phyloP scores from a whole-genome alignment of 1,140 invertebrate genomes.

The Hesperophylax magnus region DNA sequence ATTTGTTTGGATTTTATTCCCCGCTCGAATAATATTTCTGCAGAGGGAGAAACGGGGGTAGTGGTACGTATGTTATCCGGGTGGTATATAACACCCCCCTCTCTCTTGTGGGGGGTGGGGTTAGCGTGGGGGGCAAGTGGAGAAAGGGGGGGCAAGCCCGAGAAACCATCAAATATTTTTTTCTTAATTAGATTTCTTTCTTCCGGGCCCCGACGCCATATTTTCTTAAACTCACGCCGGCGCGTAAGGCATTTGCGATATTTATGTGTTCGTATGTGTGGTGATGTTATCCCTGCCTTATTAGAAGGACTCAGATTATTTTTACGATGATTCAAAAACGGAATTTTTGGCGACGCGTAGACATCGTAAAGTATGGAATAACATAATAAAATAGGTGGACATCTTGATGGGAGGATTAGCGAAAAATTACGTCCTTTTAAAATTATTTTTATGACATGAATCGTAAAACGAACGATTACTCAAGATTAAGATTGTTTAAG shows the following conservation, averaged over 20 bases:
- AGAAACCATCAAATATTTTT: slow-evolving; percentile 58
- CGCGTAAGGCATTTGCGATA: neutral
- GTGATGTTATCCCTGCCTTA: neutral
- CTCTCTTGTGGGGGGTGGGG: neutral
- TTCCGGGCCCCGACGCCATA: slow-evolving; percentile 48
- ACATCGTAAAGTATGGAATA: no score
- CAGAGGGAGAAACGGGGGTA: neutral
- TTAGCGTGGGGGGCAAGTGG: neutral
- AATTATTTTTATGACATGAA: no score
- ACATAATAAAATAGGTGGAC: no score
- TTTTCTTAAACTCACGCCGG: slow-evolving; percentile 30
- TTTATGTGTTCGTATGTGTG: neutral
- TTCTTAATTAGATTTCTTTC: slow-evolving; percentile 59
- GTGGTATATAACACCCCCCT: neutral
- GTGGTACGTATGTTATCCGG: neutral
- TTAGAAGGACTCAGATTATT: neutral
- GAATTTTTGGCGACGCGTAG: no score
- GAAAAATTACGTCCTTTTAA: no score
- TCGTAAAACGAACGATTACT: no score
- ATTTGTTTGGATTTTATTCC: slow-evolving; percentile 38
- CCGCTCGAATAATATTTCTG: slow-evolving; percentile 31
- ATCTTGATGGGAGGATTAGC: no score
- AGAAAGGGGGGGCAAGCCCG: slow-evolving; percentile 9
- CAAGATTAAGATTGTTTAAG: no score
- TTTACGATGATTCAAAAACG: slow-evolving; percentile 1